These are phyloP conservation scores for Varanus salvator DNA, from an alignment of 2,113 vertebrate species.

Conservation along the genomic window DNA sequence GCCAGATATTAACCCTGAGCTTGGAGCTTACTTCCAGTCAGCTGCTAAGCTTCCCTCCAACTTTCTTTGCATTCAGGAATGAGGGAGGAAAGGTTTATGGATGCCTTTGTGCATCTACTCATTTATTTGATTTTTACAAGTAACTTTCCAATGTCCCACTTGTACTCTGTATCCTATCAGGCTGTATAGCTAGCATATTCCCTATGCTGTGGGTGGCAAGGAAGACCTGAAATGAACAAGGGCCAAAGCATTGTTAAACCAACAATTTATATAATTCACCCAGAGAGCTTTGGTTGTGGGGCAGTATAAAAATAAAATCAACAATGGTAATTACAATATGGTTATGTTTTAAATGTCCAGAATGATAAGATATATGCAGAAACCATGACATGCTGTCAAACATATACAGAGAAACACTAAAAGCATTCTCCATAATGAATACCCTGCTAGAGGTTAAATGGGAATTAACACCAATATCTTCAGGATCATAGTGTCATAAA, in stretches of 20 bases:
- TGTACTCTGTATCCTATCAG: no score
- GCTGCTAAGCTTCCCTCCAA: background rate
- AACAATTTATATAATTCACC: no score
- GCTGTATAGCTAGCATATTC: background rate
- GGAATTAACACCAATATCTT: background rate
- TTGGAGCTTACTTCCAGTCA: background rate
- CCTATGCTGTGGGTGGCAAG: background rate
- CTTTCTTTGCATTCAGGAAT: background rate
- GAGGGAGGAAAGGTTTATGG: background rate
- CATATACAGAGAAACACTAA: background rate
- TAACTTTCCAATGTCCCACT: background rate
- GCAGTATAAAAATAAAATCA: no score
- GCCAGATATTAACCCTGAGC: background rate
- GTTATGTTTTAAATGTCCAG: no score
- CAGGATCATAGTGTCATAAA: background rate
- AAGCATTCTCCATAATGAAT: background rate
- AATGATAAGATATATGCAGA: background rate
- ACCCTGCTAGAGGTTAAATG: background rate
- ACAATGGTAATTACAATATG: no score
- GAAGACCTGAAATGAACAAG: background rate
- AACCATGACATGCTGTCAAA: background rate
- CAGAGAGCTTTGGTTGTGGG: no score
- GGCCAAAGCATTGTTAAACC: background rate
- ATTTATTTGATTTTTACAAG: background rate
- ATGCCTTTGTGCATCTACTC: no score